Base-by-base conservation (phyloP, 1,140 invertebrate species). In the Leptonema lineaticorne region DNA sequence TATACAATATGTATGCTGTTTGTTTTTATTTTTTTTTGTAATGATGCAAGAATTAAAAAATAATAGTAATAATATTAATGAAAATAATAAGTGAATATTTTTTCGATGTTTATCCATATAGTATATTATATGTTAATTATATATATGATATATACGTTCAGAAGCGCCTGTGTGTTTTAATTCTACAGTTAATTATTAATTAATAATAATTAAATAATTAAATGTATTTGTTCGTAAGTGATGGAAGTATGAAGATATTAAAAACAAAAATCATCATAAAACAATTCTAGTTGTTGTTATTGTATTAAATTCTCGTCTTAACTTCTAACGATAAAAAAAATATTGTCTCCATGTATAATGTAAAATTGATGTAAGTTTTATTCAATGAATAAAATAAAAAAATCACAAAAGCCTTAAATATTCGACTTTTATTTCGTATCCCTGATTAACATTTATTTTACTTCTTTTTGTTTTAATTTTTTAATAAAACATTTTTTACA, bases 231-330 rank as follows among this genome's bases (percentile, higher is more conserved):
- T 72, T 72, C n/a, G n/a, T n/a, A n/a, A n/a, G n/a, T n/a, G n/a
- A n/a, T n/a, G n/a, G n/a, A n/a, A n/a, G n/a, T n/a, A n/a, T n/a
- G n/a, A n/a, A n/a, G 68, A 67, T 67, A 72, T 24, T 2, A n/a
- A 30, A 45, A 63, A 63, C 24, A 28, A 58, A 28, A 28, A 62
- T n/a, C n/a, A n/a, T n/a, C n/a, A n/a, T n/a, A 63, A 68, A 65
- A 71, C 11, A 9, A 53, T 69, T 72, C 71, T 72, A 69, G 71
- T 72, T 72, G 71, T 72, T 72, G 71, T 72, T 72, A 72, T 67
- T 60, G 67, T 68, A 67, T 64, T 29, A 56, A 67, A 67, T 59
- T 67, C 53, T 48, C 41, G 60, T 69, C 59, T 69, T 53, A 69
- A 63, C 64, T 69, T 69, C 64, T 53, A 60, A 67, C 16, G 63